phyloP scores from a whole-genome alignment of 1,140 invertebrate species.

The Drosophila auraria region DNA sequence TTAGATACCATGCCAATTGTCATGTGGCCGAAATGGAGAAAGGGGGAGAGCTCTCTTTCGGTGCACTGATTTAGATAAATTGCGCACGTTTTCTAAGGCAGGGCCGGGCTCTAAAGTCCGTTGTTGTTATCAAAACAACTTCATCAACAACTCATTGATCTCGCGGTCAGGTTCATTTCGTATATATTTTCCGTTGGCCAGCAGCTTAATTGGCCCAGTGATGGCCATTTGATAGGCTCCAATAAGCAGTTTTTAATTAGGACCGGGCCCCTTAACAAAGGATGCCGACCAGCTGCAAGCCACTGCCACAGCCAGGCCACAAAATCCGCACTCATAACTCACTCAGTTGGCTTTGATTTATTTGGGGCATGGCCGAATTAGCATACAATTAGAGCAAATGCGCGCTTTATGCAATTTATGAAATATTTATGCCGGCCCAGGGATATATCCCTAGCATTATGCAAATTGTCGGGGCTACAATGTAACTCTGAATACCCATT shows the following conservation, averaged over 20 bases:
- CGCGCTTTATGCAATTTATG: slow-evolving; percentile 65
- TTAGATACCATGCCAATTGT: slow-evolving; percentile 72
- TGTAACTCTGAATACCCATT: slow-evolving; percentile 29
- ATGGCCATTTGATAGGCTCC: slow-evolving; percentile 52
- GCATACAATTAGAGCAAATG: slow-evolving; percentile 79
- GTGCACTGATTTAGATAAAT: slow-evolving; percentile 84
- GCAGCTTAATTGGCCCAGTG: slow-evolving; percentile 70
- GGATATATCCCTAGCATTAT: slow-evolving; percentile 56
- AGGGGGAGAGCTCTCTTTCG: slow-evolving; percentile 35
- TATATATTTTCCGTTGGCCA: slow-evolving; percentile 48
- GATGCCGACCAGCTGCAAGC: slow-evolving; percentile 53
- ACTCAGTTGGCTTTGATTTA: slow-evolving; percentile 69
- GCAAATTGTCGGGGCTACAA: slow-evolving; percentile 57
- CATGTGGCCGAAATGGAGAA: slow-evolving; percentile 23
- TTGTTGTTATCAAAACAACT: slow-evolving; percentile 53
- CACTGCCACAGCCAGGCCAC: background rate
- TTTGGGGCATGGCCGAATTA: slow-evolving; percentile 67
- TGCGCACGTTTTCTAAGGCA: slow-evolving; percentile 81
- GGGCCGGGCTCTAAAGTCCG: slow-evolving; percentile 52
- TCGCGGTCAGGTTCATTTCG: slow-evolving; percentile 59
- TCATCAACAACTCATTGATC: slow-evolving; percentile 66
- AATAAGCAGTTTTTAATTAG: slow-evolving; percentile 72
- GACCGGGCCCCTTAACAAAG: slow-evolving; percentile 55
- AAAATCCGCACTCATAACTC: slow-evolving; percentile 60
- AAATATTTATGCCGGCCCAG: slow-evolving; percentile 60